Conservation (phyloP, 1,140 invertebrate species). For the Platyscapa corneri region DNA sequence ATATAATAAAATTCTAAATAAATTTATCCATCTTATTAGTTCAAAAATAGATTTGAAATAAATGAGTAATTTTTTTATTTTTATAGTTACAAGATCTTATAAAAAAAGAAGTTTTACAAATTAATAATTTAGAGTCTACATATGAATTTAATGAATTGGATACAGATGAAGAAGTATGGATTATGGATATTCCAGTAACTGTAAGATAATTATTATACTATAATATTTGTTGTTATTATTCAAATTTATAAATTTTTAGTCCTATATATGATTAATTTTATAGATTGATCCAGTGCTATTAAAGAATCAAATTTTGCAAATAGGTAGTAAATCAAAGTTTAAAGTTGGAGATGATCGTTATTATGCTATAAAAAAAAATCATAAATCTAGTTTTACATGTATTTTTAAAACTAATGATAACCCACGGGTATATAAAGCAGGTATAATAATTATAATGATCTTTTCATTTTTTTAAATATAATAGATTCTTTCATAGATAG, state of each 20-base stretch:
- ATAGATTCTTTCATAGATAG: too few species aligned
- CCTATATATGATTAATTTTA: not conserved
- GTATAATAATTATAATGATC: slow-evolving; percentile 51
- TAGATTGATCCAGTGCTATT: slow-evolving; percentile 59
- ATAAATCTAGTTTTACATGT: slow-evolving; percentile 57
- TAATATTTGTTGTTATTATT: not conserved
- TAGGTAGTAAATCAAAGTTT: slow-evolving; percentile 63
- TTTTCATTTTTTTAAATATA: too few species aligned
- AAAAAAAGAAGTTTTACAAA: slow-evolving; percentile 51
- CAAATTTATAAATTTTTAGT: not conserved
- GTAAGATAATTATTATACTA: slow-evolving; percentile 52
- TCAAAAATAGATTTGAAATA: not conserved
- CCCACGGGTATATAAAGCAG: slow-evolving; percentile 55
- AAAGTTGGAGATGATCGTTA: slow-evolving; percentile 61
- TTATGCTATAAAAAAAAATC: slow-evolving; percentile 51
- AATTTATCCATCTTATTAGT: not conserved
- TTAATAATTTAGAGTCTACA: slow-evolving; percentile 50
- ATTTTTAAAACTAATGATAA: slow-evolving; percentile 57
- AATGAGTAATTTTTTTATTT: not conserved
- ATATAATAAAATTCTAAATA: not conserved
- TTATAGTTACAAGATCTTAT: slow-evolving; percentile 59
- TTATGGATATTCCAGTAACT: slow-evolving; percentile 63
- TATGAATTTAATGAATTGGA: slow-evolving; percentile 56
- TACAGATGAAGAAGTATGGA: slow-evolving; percentile 64
- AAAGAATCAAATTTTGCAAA: slow-evolving; percentile 55